Evolutionary conservation across 2,888 invertebrate species (phyloP), one percentile per base, ranked within the genome.

Genomic region (Coelinius sp.): DNA sequence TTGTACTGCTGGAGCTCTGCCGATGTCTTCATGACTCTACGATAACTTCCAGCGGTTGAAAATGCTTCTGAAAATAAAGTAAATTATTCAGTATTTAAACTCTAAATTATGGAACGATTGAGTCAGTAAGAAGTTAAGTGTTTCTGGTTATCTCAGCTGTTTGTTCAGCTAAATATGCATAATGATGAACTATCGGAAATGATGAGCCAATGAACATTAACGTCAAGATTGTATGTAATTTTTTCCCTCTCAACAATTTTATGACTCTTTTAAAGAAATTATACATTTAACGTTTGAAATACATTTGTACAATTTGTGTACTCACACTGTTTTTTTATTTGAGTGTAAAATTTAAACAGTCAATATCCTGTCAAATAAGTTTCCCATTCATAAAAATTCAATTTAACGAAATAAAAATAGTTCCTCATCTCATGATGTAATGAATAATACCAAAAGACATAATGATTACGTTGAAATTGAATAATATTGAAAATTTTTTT

Each of bases 1-100:
- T 82, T 85, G 74, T 84, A 86, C 46, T 84, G 84, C 68, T 85
- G 85, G 31, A 86, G 72, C 66, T 86, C 80, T n/a, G 80, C 74
- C 56, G 81, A 66, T 44, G 80, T 79, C 81, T 83, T 86, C 87
- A 87, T 87, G 83, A 80, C 70, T 82, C 66, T 46, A 76, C 22
- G 5, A 59, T 59, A 10, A 20, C 46, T 49, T 49, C 20, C 20
- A 6, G 20, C 20, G 8, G 46, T 49, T 49, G 14, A 20, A 49
- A 49, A 20, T 49, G 17, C 46, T 49, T 49, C 46, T 49, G 46
- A 49, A 49, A 49, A 41, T 41, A 41, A 41, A 41, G 41, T 12
- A 41, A 41, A n/a, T 12, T 1, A 12, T 41, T 41, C 2, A 41
- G 41, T 41, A 10, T 41, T 41, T 41, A n/a, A 41, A n/a, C 2